Evolutionary conservation across 2,888 invertebrate genomes (phyloP).

Genomic region (Eudiplozoon nipponicum): DNA sequence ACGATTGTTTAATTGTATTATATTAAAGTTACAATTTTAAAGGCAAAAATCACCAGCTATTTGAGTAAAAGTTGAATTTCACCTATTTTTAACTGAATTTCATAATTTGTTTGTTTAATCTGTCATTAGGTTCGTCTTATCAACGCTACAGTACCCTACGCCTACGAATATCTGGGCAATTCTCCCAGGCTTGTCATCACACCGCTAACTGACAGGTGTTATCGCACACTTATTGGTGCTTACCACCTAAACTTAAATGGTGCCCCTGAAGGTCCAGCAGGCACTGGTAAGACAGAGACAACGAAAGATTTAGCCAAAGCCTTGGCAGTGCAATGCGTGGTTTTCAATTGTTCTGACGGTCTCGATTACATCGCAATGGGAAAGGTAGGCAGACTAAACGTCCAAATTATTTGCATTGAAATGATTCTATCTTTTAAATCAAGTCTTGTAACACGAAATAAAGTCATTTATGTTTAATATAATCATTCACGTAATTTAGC

Average conservation of each 20-base stretch:
- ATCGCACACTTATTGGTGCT: slow-evolving; percentile 29
- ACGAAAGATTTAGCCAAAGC: slow-evolving; percentile 30
- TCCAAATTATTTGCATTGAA: background rate
- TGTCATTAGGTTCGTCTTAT: slow-evolving; percentile 27
- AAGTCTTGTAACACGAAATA: no score
- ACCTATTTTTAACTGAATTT: no score
- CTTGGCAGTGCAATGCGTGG: slow-evolving; percentile 30
- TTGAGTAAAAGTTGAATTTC: no score
- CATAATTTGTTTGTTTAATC: no score
- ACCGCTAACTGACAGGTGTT: slow-evolving; percentile 30
- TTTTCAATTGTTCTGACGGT: slow-evolving; percentile 31
- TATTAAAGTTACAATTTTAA: no score
- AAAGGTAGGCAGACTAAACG: slow-evolving; percentile 30
- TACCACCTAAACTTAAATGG: slow-evolving; percentile 29
- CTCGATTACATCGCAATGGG: slow-evolving; percentile 29
- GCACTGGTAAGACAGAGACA: slow-evolving; percentile 29
- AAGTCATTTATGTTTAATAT: no score
- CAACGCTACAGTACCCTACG: slow-evolving; percentile 26
- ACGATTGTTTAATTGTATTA: no score
- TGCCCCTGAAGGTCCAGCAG: slow-evolving; percentile 30
- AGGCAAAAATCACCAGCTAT: no score
- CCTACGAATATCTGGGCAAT: slow-evolving; percentile 30
- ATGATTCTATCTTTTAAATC: background rate
- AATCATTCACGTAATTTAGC: no score
- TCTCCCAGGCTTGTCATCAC: slow-evolving; percentile 29